Base-by-base conservation (phyloP, 2,797 vertebrate genomes). In the Tapirus indicus region DNA sequence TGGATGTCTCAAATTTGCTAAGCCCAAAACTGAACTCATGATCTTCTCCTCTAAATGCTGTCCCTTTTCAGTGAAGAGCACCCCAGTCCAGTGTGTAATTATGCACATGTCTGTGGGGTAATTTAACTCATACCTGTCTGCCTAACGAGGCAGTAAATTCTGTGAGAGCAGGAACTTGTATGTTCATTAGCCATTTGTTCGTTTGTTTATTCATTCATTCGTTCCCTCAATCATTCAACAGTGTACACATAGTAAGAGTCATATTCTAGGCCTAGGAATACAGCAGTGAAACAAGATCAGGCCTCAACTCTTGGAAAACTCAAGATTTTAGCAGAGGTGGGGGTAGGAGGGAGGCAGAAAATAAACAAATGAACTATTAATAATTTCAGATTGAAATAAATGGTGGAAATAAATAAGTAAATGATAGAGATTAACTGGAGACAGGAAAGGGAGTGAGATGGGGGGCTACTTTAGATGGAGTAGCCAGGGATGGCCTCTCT, bases 221-320 rank as follows among this genome's bases (percentile, higher is more conserved):
- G 78, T 8, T 86, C 20, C 38, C 1, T 12, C n/a, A 25, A 1
- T 56, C 68, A 60, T 25, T 90, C 9, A 18, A 13, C 41, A 78
- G 8, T 62, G 58, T 10, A 88, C 2, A 56, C 29, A 85, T 21
- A 54, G 23, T 27, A 69, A 71, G 25, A 96, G 64, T 56, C 66
- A 35, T 38, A 47, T 35, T 54, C 71, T n/a, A 90, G 56, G 75
- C 54, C n/a, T 32, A 41, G 54, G 68, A 58, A 77, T 23, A 75
- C 7, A 41, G n/a, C 20, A 69, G n/a, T 75, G 56, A 91, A 91
- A 74, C 11, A 93, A 93, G 64, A 78, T 52, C n/a, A 38, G 74
- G n/a, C 44, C 56, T 97, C 17, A 68, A n/a, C 18, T 94, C 44
- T 84, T 7, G 5, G 21, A 85, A 92, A 94, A 54, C 52, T 95